Conservation (phyloP, 1,140 invertebrate species). For the Batillaria attramentaria region DNA sequence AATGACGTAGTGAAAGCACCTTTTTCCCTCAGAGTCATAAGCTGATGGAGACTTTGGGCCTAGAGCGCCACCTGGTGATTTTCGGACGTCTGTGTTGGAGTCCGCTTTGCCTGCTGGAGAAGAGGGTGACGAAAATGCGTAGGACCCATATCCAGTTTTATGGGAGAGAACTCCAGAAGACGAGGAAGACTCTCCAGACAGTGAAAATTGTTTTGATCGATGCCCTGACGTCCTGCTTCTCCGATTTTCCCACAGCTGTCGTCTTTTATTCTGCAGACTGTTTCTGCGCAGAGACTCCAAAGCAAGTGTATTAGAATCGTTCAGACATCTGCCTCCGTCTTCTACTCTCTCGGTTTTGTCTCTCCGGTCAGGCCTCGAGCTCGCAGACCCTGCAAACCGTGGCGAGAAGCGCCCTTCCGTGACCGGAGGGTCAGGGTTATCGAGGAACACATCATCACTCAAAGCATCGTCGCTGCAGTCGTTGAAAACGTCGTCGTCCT, state of each 20-base stretch:
- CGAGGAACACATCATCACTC: conserved; percentile 26
- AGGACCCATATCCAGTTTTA: not conserved
- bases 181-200: not conserved
- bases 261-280: conserved; percentile 24
- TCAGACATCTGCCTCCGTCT: not conserved
- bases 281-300: conserved; percentile 19
- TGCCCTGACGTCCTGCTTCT: no score
- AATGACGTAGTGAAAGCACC: conserved; percentile 26
- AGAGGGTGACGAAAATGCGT: not conserved
- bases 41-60: not conserved
- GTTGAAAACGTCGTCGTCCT: conserved; percentile 13
- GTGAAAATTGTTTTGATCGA: no score
- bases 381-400: no score
- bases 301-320: not conserved
- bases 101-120: no score
- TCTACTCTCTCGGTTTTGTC: no score
- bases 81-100: not conserved
- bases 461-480: conserved; percentile 22
- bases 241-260: not conserved
- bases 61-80: not conserved
- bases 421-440: not conserved
- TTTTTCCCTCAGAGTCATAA: not conserved
- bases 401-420: no score
- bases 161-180: not conserved
- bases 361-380: no score